Percentiles rank a stretch among this genome's conserved stretches.
Conservation (phyloP, 1,140 invertebrate species). For the Penaeus indicus region DNA sequence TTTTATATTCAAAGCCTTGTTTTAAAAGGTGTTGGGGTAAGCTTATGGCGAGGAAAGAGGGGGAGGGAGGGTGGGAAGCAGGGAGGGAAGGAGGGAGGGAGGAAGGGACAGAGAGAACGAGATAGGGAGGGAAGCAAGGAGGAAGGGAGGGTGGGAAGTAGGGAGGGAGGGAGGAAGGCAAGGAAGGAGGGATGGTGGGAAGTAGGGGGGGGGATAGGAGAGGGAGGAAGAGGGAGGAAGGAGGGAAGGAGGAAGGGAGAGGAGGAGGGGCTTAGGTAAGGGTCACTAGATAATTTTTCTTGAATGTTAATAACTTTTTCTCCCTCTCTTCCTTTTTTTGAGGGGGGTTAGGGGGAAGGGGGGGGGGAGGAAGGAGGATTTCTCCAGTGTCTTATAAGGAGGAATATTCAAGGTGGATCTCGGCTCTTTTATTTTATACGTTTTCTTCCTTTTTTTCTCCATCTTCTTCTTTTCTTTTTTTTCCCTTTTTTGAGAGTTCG, state of each 20-base stretch:
- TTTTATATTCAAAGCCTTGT: too few species aligned
- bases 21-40: not conserved
- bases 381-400: too few species aligned
- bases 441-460: too few species aligned
- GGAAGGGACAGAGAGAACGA: not conserved
- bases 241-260: too few species aligned
- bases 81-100: slow-evolving; percentile 5
- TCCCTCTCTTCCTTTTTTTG: not conserved
- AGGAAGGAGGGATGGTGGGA: not conserved
- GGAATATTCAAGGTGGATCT: too few species aligned
- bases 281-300: not conserved
- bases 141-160: not conserved
- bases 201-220: not conserved
- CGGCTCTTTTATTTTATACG: too few species aligned
- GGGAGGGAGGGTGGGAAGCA: not conserved
- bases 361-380: too few species aligned
- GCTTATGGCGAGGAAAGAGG: not conserved
- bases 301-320: not conserved
- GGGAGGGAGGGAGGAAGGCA: not conserved
- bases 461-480: too few species aligned
- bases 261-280: not conserved
- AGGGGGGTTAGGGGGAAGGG: too few species aligned
- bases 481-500: too few species aligned
- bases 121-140: not conserved
- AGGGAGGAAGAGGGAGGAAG: not conserved